Conservation (phyloP, 2,888 invertebrate genomes). For the Crematogaster levior region DNA sequence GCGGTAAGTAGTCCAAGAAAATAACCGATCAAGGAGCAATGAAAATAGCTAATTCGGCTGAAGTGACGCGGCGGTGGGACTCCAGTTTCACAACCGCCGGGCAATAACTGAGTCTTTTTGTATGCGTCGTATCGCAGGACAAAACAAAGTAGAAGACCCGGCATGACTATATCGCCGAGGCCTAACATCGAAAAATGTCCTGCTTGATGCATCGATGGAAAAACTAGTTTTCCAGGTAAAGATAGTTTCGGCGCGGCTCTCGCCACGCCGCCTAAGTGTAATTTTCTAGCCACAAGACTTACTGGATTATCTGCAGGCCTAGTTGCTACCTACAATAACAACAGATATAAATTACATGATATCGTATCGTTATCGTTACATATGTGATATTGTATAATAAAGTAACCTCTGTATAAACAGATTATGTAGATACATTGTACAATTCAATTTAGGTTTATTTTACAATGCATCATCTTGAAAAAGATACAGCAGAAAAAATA, state of each 20-base stretch:
- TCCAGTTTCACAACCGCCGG: constrained; percentile 87
- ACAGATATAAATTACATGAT: not conserved
- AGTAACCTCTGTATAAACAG: not conserved
- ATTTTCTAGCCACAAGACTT: constrained; percentile 96
- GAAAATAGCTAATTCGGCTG: constrained; percentile 95
- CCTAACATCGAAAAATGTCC: constrained; percentile 99
- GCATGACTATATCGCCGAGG: constrained; percentile 96
- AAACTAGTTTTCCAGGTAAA: constrained; percentile 98
- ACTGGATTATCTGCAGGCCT: constrained; percentile 97
- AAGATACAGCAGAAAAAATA: not conserved
- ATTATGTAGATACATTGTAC: not conserved
- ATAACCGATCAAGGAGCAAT: constrained; percentile 99
- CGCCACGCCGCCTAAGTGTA: constrained; percentile 96
- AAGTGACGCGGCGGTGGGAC: constrained; percentile 87
- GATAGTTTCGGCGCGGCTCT: constrained; percentile 98
- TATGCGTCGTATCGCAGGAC: constrained; percentile 99
- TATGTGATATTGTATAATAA: not conserved
- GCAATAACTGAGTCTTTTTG: constrained; percentile 94
- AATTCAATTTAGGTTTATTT: not conserved
- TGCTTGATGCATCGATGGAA: constrained; percentile 98
- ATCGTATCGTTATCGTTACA: not conserved
- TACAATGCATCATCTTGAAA: not conserved
- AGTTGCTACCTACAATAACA: constrained; percentile 88
- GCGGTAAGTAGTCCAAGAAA: constrained; percentile 98
- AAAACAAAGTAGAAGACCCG: constrained; percentile 97